phyloP scores from a whole-genome alignment of 2,888 invertebrate genomes.

The Ichneumoninae sp. region DNA sequence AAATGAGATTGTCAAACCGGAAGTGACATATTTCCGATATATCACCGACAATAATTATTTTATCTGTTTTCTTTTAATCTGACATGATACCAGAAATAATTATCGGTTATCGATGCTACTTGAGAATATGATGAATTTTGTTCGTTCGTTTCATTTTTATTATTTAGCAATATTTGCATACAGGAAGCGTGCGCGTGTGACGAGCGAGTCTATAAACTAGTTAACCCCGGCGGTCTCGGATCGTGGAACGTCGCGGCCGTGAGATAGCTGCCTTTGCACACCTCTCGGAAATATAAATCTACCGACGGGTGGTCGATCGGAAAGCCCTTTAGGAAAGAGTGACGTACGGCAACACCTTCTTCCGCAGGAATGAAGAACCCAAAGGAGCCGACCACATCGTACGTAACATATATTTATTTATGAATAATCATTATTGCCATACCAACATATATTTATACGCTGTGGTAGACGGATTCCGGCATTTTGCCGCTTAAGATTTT shows the following conservation, averaged over 20 bases:
- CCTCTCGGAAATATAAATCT: slow-evolving; percentile 72
- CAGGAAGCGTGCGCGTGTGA: slow-evolving; percentile 52
- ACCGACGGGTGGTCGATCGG: slow-evolving; percentile 67
- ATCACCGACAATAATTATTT: neutral
- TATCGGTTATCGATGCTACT: slow-evolving; percentile 18
- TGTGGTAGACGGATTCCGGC: neutral
- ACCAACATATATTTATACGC: neutral
- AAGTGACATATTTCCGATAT: too few relatives aligned
- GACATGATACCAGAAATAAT: neutral
- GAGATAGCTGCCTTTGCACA: slow-evolving; percentile 56
- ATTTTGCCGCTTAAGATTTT: slow-evolving; percentile 1
- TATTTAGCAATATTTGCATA: slow-evolving; percentile 48
- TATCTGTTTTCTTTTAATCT: neutral
- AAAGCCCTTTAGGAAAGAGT: slow-evolving; percentile 65
- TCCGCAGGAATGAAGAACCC: slow-evolving; percentile 58
- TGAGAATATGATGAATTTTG: slow-evolving; percentile 12
- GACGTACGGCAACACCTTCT: slow-evolving; percentile 71
- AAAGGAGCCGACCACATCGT: slow-evolving; percentile 55
- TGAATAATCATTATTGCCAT: slow-evolving; percentile 56
- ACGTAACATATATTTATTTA: slow-evolving; percentile 60
- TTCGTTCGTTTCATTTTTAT: slow-evolving; percentile 7
- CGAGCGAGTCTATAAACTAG: slow-evolving; percentile 54
- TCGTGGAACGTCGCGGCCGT: slow-evolving; percentile 63
- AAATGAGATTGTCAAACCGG: too few relatives aligned
- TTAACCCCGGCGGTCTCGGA: slow-evolving; percentile 67